phyloP scores from a whole-genome alignment of 2,888 invertebrate species.

The Noctua janthina region DNA sequence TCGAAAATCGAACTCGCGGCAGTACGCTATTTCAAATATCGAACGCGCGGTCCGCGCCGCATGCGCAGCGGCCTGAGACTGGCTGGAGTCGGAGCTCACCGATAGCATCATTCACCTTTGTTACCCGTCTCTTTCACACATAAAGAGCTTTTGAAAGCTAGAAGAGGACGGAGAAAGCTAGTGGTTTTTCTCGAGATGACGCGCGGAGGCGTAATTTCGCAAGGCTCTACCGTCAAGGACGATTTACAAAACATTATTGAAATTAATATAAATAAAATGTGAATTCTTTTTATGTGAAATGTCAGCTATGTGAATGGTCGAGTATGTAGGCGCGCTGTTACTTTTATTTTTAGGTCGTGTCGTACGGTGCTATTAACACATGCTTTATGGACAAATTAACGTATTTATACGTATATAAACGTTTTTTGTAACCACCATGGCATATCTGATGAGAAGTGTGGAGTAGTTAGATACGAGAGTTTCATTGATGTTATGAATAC shows the following conservation, averaged over 20 bases:
- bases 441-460: conserved; percentile 37
- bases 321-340: conserved; percentile 66
- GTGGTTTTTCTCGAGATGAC: conserved; percentile 74
- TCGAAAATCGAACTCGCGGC: conserved; percentile 77
- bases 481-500: too few species aligned
- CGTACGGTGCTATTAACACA: conserved; percentile 56
- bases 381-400: conserved; percentile 67
- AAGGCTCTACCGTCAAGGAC: conserved; percentile 84
- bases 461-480: conserved; percentile 17
- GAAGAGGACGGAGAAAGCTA: conserved; percentile 76
- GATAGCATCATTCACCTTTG: conserved; percentile 79
- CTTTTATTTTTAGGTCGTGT: conserved; percentile 73
- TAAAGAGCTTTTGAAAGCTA: conserved; percentile 66
- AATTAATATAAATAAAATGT: conserved; percentile 74
- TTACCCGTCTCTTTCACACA: conserved; percentile 75
- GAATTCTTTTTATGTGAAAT: conserved; percentile 76
- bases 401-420: conserved; percentile 60
- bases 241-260: conserved; percentile 80
- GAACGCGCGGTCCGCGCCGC: conserved; percentile 82
- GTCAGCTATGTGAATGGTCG: conserved; percentile 73
- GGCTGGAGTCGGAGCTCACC: conserved; percentile 81
- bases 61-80: conserved; percentile 87
- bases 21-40: conserved; percentile 77
- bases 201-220: conserved; percentile 82
- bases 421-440: conserved; percentile 57